These are phyloP conservation scores for Aegithalos caudatus DNA, from an alignment of 2,113 vertebrate genomes.

Conservation along the genomic window DNA sequence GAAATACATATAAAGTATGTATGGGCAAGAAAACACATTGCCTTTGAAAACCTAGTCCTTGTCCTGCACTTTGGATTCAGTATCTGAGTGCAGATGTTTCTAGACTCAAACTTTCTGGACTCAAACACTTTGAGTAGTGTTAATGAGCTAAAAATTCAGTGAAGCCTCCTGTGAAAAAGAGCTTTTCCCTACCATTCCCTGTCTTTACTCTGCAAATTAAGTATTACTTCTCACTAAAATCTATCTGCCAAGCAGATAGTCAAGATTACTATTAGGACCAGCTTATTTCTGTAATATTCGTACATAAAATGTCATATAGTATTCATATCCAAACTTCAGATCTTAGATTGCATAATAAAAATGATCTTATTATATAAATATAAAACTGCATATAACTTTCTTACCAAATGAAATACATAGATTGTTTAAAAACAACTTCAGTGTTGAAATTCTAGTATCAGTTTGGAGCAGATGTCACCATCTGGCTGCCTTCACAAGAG, in stretches of 20 bases:
- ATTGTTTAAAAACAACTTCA: not conserved
- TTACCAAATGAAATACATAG: not conserved
- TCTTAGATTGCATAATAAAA: not conserved
- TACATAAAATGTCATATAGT: not conserved
- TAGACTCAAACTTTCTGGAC: not conserved
- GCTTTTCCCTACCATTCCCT: not conserved
- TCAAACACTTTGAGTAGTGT: not conserved
- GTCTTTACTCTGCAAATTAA: not conserved
- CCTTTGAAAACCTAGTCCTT: not conserved
- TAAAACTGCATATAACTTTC: not conserved
- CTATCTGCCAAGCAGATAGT: not conserved
- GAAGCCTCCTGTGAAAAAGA: not conserved
- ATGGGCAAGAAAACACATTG: not conserved
- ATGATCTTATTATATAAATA: not conserved
- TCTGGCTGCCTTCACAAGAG: not conserved
- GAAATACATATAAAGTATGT: not conserved
- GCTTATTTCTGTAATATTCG: not conserved
- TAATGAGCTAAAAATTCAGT: not conserved
- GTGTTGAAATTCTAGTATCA: not conserved
- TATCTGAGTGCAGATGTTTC: not conserved
- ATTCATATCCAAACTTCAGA: not conserved
- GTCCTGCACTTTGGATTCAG: not conserved
- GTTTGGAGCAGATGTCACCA: conserved; percentile 29
- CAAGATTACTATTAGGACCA: not conserved
- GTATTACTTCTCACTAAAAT: not conserved